phyloP scores from a whole-genome alignment of 2,888 invertebrate species.

The Apocheima hispidaria region DNA sequence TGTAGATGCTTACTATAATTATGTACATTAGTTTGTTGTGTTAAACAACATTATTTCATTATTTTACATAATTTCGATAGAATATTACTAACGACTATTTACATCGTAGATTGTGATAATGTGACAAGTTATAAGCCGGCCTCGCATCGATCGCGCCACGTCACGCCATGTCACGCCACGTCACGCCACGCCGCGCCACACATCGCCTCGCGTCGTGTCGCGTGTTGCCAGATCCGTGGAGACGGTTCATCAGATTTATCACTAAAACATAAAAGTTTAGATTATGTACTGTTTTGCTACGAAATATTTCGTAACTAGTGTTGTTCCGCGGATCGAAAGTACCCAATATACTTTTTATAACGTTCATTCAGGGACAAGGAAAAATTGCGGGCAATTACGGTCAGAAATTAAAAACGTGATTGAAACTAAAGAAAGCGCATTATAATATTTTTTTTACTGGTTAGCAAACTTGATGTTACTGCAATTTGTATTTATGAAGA shows the following conservation, averaged over 20 bases:
- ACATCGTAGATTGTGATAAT: neutral
- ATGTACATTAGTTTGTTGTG: neutral
- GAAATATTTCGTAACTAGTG: too few species aligned
- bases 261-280: neutral
- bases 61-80: neutral
- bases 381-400: too few species aligned
- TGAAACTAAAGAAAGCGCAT: too few species aligned
- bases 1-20: neutral
- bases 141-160: neutral
- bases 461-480: too few species aligned
- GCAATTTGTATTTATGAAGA: too few species aligned
- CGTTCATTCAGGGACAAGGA: too few species aligned
- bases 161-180: neutral
- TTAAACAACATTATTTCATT: neutral
- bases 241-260: neutral
- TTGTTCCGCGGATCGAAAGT: too few species aligned
- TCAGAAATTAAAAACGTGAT: too few species aligned
- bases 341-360: neutral
- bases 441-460: too few species aligned
- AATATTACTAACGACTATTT: constrained; percentile 1
- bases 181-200: neutral
- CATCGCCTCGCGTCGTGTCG: too few species aligned
- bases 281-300: neutral
- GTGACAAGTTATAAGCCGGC: neutral
- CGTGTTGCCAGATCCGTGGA: neutral